Base-by-base conservation (phyloP, 1,140 invertebrate genomes). In the Drosophila pectinifera region DNA sequence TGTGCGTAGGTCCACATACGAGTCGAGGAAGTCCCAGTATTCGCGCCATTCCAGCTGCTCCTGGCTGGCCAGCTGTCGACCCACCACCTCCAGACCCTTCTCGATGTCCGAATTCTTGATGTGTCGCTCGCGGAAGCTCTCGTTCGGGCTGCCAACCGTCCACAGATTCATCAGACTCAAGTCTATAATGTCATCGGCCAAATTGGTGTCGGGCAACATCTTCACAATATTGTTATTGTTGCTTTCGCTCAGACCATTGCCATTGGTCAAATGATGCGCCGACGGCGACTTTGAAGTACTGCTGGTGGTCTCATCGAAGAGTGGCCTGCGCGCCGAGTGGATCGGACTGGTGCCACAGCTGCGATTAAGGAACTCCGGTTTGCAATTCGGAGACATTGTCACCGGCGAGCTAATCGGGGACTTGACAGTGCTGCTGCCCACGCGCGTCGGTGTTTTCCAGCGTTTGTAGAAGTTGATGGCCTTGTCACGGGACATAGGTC, bases 11-110 rank as follows among this genome's bases (percentile, higher is more conserved):
- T 98, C 95, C 7, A 95, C 94, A 91, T 96, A 98, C 5, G 94
- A 94, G 77, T 96, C 95, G 6, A 98, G 92, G 91, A 98, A 98
- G 3, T 95, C 94, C 97, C 97, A 98, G 91, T 97, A 97, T 90
- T 98, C 98, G 70, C 95, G 95, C 97, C 97, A 98, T n/a, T 94
- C 93, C 0, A 98, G 93, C 31, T 95, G 94, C 90, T 95, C 94
- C 89, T 96, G 93, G 72, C 95, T 94, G 3, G 97, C 97, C 69
- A 98, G 85, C 62, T 95, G 94, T 72, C 96, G 95, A 48, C 97
- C 97, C 53, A 97, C 94, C 74, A 95, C 93, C 93, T 98, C 97
- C 11, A 98, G 92, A 1, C 97, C 97, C 92, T 98, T 98, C 43
- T 96, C 95, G 36, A 94, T 94, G 89, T 98, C 97, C 63, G 94